A percentile compares a stretch with the other conserved stretches of the same genome.
These are phyloP conservation scores for Leptinotarsa rubiginosa DNA, from an alignment of 2,888 invertebrate species.

Conservation along the genomic window DNA sequence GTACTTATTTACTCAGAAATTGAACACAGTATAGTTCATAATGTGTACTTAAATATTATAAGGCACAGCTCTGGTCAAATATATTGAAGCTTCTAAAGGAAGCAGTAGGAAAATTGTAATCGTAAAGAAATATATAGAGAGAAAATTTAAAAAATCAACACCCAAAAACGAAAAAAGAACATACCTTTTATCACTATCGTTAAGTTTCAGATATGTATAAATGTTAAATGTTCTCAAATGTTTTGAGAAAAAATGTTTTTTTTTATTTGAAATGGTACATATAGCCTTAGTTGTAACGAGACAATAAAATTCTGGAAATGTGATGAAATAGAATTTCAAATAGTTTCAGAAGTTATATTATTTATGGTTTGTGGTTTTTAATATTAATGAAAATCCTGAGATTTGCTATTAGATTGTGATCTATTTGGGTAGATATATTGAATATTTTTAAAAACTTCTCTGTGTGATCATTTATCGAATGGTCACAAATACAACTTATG, in stretches of 20 bases:
- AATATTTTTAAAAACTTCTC: too few species aligned
- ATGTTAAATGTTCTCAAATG: constrained; percentile 17
- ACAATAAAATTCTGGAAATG: constrained; percentile 21
- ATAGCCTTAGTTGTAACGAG: constrained; percentile 21
- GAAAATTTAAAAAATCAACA: neutral
- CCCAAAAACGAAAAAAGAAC: neutral
- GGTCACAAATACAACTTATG: too few species aligned
- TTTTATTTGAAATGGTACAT: neutral
- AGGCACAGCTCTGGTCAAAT: neutral
- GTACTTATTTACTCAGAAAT: too few species aligned
- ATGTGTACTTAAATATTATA: neutral
- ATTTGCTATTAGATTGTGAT: too few species aligned
- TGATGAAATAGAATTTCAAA: constrained; percentile 16
- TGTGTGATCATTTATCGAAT: too few species aligned
- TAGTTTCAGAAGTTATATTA: constrained; percentile 7
- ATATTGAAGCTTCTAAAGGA: neutral
- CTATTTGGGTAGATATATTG: too few species aligned
- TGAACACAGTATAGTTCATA: too few species aligned
- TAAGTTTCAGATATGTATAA: constrained; percentile 28
- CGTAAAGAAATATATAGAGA: neutral
- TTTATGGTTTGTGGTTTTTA: neutral
- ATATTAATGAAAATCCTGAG: neutral
- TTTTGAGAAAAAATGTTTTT: constrained; percentile 23
- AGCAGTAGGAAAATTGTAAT: neutral
- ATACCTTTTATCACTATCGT: constrained; percentile 10